Evolutionary conservation across 2,113 vertebrate genomes (phyloP), one percentile per base, ranked within the genome.

Genomic region (Ptilonorhynchus violaceus): DNA sequence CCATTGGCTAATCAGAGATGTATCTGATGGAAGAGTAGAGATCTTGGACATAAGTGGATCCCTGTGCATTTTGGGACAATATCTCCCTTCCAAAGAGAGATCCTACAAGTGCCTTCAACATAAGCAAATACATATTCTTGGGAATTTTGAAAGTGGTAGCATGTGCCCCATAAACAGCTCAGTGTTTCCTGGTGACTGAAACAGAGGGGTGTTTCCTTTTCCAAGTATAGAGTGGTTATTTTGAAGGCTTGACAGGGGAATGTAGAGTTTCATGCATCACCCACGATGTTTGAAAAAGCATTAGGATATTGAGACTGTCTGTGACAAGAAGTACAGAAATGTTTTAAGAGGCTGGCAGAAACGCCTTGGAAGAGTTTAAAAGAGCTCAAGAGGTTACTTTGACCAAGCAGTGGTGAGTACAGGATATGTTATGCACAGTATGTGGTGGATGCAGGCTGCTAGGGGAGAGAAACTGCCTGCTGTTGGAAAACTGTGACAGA

Each of bases 221-320:
- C 95, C 89, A 91, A 92, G 68, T 86, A 84, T 68, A 93, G 88
- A 72, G 53, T 18, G 52, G 64, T 89, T 95, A 93, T 95, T 96
- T 92, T 81, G 95, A 88, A 91, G 92, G 88, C 92, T 78, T 97
- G 93, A 95, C 85, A 86, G 85, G 53, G 70, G 81, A 96, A 89
- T 85, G 91, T 41, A 47, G 90, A 70, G 44, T 92, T 96, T 93
- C 79, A 68, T 91, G 83, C 83, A 64, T 93, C 93, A 96, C 93
- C 82, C 74, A 85, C 23, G 0, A 55, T 90, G 86, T 96, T 94
- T 92, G 90, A 94, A 91, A 94, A 93, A 81, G 79, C 83, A 85
- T 91, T 95, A 92, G 83, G 76, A 46, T 90, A 92, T 85, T 93
- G 92, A 92, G 79, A 92, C 85, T 92, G 7, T 90, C 90, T 63